Evolutionary conservation across 2,113 vertebrate species (phyloP).

Genomic region (Syngnathus scovelli): DNA sequence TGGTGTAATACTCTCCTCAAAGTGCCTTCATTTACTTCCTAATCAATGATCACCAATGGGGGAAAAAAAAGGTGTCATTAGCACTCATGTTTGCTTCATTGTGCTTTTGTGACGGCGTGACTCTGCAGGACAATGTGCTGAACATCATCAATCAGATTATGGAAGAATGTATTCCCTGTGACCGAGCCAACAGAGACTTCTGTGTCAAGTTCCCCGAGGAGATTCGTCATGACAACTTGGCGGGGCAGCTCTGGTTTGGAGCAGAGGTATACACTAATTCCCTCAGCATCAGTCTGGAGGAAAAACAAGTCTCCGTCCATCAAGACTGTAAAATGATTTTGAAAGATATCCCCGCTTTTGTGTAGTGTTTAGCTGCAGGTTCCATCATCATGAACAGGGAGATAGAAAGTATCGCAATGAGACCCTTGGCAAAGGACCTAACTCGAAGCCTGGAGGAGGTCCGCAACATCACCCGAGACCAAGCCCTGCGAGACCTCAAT

Average conservation of each 20-base stretch:
- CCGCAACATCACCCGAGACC: constrained; percentile 87
- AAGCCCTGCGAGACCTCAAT: constrained; percentile 90
- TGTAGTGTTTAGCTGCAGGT: constrained; percentile 91
- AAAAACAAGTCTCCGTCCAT: constrained; percentile 32
- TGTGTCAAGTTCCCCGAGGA: constrained; percentile 97
- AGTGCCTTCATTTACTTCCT: constrained; percentile 33
- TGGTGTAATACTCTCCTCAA: constrained; percentile 26
- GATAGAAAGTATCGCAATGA: constrained; percentile 98
- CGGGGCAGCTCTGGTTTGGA: constrained; percentile 97
- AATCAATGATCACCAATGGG: constrained; percentile 35
- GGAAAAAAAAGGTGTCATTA: constrained; percentile 4
- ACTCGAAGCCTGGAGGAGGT: constrained; percentile 92
- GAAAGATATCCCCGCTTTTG: constrained; percentile 14
- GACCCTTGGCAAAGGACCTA: constrained; percentile 90
- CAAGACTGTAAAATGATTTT: constrained; percentile 2
- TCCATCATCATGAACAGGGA: constrained; percentile 99
- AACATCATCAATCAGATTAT: constrained; percentile 97
- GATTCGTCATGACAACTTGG: constrained; percentile 96
- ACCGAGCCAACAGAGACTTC: constrained; percentile 92
- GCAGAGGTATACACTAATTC: constrained; percentile 80
- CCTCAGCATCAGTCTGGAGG: constrained; percentile 11
- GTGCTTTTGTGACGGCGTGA: constrained; percentile 25
- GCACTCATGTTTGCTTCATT: constrained; percentile 12
- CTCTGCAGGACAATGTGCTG: constrained; percentile 86
- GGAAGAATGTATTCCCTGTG: constrained; percentile 93